Conservation (phyloP, 2,888 invertebrate genomes). For the Apamea crenata region DNA sequence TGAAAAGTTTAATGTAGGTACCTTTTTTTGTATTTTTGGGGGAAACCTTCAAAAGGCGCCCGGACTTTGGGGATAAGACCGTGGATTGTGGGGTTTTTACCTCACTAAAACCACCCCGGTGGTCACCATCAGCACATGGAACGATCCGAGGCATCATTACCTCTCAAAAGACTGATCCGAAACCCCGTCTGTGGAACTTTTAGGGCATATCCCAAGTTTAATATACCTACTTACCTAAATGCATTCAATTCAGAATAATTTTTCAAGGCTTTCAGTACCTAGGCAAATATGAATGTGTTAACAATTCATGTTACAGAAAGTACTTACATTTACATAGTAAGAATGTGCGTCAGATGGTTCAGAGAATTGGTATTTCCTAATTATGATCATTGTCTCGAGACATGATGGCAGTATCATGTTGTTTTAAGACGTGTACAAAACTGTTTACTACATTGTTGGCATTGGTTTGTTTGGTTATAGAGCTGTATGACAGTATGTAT, state of each 20-base stretch:
- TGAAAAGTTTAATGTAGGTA: not conserved
- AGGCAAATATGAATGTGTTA: not conserved
- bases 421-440: constrained; percentile 14
- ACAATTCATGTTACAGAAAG: not conserved
- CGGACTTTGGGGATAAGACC: too few species aligned
- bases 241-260: not conserved
- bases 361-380: constrained; percentile 14
- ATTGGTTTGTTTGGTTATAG: not conserved
- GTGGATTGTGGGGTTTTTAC: too few species aligned
- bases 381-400: constrained; percentile 17
- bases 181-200: too few species aligned
- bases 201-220: too few species aligned
- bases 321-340: not conserved
- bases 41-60: too few species aligned
- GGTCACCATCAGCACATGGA: too few species aligned
- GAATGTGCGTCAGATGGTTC: not conserved
- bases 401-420: not conserved
- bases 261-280: not conserved
- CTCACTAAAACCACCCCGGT: too few species aligned
- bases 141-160: too few species aligned
- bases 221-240: not conserved
- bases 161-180: too few species aligned
- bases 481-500: not conserved
- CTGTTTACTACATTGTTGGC: not conserved
- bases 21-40: too few species aligned